Percentiles rank a stretch among this genome's conserved stretches.
Conservation (phyloP, 1,140 invertebrate genomes). For the Coboldia fuscipes region DNA sequence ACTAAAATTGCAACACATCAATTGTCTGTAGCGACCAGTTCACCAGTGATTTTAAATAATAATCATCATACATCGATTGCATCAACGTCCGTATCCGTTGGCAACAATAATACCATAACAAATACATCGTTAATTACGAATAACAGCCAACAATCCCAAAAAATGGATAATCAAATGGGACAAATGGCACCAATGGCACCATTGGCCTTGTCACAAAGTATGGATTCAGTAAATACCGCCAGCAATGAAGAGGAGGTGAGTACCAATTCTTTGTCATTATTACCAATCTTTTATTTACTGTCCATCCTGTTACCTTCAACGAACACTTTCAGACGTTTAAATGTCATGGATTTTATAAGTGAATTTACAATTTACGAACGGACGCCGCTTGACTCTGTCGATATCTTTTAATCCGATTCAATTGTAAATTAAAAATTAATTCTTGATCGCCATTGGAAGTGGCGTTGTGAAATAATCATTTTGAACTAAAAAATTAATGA, state of each 20-base stretch:
- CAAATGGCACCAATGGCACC: constrained; percentile 17
- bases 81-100: background rate
- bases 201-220: constrained; percentile 49
- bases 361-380: too few species aligned
- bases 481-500: too few species aligned
- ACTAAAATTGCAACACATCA: constrained; percentile 2
- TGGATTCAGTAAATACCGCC: constrained; percentile 81
- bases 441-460: too few species aligned
- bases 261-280: constrained; percentile 8
- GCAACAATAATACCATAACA: background rate
- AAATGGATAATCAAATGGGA: constrained; percentile 8
- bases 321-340: too few species aligned
- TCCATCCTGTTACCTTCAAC: too few species aligned
- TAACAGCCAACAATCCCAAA: constrained; percentile 6
- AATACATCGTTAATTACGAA: background rate
- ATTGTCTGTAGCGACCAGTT: constrained; percentile 1
- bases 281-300: too few species aligned
- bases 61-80: background rate
- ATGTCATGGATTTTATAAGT: too few species aligned
- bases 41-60: too few species aligned
- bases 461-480: too few species aligned
- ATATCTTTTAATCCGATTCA: too few species aligned
- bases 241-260: constrained; percentile 79
- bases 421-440: too few species aligned
- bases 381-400: too few species aligned